A percentile compares a stretch with the other conserved stretches of the same genome.
phyloP scores from a whole-genome alignment of 1,140 invertebrate species.

The Rhizoglyphus robini region DNA sequence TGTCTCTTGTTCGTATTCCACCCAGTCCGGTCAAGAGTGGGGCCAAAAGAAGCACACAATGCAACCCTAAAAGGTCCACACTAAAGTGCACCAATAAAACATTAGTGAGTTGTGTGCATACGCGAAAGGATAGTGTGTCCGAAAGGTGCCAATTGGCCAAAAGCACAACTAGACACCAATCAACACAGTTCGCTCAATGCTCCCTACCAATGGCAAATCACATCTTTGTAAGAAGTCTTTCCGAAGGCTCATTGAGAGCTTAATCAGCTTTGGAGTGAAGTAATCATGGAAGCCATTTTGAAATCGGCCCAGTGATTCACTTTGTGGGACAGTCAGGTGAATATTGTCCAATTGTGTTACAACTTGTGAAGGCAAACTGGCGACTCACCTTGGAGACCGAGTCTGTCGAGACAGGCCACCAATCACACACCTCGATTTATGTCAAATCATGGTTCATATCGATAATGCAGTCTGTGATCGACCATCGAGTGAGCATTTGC shows the following conservation, averaged over 20 bases:
- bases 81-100: too few species aligned
- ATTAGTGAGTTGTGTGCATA: too few species aligned
- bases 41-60: too few species aligned
- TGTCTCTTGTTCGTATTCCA: too few species aligned
- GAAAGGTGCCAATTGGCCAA: constrained; percentile 2
- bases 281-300: background rate
- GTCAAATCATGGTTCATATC: background rate
- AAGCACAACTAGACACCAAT: too few species aligned
- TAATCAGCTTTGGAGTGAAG: background rate
- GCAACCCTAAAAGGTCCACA: too few species aligned
- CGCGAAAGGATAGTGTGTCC: too few species aligned
- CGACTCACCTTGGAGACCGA: constrained; percentile 3
- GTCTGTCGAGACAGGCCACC: background rate
- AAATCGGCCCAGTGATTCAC: too few species aligned
- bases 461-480: background rate
- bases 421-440: background rate
- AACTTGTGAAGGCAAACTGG: background rate
- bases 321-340: background rate
- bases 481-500: constrained; percentile 1
- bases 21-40: too few species aligned
- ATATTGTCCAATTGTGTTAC: background rate
- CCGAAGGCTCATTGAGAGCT: background rate
- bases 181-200: background rate
- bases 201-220: background rate
- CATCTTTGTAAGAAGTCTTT: background rate